These are phyloP conservation scores for Drosophila dives DNA, from an alignment of 2,888 invertebrate genomes.

Conservation along the genomic window DNA sequence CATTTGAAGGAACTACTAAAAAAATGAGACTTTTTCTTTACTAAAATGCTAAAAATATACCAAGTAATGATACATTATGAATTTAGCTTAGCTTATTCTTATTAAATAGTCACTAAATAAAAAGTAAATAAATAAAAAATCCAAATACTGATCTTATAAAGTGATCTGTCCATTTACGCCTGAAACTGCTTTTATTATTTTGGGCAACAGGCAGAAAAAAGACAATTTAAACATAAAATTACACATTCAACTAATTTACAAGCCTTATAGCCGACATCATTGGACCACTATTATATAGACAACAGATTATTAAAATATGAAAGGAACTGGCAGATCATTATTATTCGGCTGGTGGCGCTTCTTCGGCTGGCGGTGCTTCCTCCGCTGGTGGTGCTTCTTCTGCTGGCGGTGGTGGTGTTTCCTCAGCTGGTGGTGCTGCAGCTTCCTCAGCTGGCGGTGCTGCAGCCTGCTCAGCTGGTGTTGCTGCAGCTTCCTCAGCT, in stretches of 20 bases:
- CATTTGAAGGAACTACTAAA: not conserved
- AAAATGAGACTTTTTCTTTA: not conserved
- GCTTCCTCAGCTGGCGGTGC: slow-evolving; percentile 20
- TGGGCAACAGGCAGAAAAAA: not conserved
- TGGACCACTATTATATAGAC: not conserved
- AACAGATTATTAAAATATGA: slow-evolving; percentile 8
- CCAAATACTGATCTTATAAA: no score
- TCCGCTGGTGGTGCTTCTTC: slow-evolving; percentile 37
- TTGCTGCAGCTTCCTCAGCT: slow-evolving; percentile 11
- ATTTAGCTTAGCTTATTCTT: no score
- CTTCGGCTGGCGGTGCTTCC: slow-evolving; percentile 33
- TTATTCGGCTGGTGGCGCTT: slow-evolving; percentile 32
- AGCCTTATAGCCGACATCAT: slow-evolving; percentile 5
- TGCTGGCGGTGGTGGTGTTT: slow-evolving; percentile 8
- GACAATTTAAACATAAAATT: slow-evolving; percentile 24
- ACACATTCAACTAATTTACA: slow-evolving; percentile 48
- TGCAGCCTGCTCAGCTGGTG: slow-evolving; percentile 9
- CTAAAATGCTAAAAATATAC: no score
- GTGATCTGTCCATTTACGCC: no score
- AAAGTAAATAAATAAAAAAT: no score
- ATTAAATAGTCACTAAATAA: not conserved
- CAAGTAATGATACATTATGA: no score
- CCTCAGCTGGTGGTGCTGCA: slow-evolving; percentile 7
- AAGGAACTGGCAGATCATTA: not conserved
- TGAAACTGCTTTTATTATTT: not conserved